Percentiles rank a stretch among this genome's conserved stretches.
phyloP scores from a whole-genome alignment of 1,140 invertebrate genomes.

The Aradophagus sp. region DNA sequence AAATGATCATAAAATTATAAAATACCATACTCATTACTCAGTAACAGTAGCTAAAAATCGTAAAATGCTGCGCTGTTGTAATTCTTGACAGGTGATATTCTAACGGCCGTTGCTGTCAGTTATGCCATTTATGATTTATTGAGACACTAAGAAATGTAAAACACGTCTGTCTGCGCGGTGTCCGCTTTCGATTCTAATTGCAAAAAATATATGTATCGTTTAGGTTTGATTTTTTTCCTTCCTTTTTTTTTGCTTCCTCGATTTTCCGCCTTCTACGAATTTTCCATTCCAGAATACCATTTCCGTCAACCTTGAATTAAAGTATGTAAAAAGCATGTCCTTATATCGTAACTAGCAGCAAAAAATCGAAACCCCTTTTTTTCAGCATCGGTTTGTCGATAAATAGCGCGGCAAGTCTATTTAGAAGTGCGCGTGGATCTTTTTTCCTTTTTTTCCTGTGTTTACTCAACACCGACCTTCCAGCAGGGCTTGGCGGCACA shows the following conservation, averaged over 20 bases:
- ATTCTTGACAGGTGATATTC: too few relatives aligned
- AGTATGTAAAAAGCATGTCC: conserved; percentile 12
- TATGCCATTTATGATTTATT: too few relatives aligned
- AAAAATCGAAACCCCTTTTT: conserved; percentile 61
- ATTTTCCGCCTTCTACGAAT: conserved; percentile 30
- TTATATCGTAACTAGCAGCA: conserved; percentile 13
- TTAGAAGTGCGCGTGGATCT: conserved; percentile 13
- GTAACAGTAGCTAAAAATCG: too few relatives aligned
- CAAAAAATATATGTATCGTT: too few relatives aligned
- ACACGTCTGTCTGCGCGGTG: too few relatives aligned
- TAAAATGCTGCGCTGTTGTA: too few relatives aligned
- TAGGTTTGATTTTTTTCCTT: not conserved
- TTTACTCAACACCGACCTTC: conserved; percentile 47
- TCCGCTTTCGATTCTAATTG: too few relatives aligned
- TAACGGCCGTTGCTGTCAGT: too few relatives aligned
- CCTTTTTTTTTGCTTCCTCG: conserved; percentile 4
- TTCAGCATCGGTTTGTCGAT: conserved; percentile 26
- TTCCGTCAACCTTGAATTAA: conserved; percentile 35
- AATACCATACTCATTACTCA: too few relatives aligned
- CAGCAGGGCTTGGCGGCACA: conserved; percentile 3
- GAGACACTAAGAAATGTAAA: too few relatives aligned
- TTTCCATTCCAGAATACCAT: conserved; percentile 9
- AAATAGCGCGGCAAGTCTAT: conserved; percentile 13
- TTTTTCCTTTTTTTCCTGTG: conserved; percentile 46
- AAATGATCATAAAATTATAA: too few relatives aligned